Evolutionary conservation across 2,113 vertebrate genomes (phyloP).

Genomic region (Ictalurus furcatus): DNA sequence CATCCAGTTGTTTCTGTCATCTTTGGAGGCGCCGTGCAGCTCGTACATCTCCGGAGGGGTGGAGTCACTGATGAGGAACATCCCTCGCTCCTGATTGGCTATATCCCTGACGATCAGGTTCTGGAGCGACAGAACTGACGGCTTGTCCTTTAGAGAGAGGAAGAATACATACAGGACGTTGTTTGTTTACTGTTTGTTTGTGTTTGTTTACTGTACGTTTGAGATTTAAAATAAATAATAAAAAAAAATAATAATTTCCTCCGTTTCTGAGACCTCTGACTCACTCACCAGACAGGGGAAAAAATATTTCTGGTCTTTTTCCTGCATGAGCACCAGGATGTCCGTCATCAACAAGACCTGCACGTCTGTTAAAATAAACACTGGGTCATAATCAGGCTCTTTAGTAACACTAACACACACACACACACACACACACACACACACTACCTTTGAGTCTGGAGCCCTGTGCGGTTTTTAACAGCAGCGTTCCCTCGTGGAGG

Average conservation of each 20-base stretch:
- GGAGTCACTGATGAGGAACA: constrained; percentile 88
- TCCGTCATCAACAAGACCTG: constrained; percentile 91
- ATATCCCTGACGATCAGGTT: constrained; percentile 90
- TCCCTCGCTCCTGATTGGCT: constrained; percentile 95
- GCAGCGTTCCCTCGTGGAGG: constrained; percentile 83
- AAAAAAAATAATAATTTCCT: too few relatives aligned
- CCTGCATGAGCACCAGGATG: constrained; percentile 89
- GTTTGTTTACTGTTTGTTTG: neutral
- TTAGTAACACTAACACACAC: neutral
- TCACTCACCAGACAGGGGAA: constrained; percentile 85
- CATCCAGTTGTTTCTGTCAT: constrained; percentile 87
- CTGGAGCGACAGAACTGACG: constrained; percentile 83
- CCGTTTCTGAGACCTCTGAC: neutral
- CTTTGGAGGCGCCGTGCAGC: constrained; percentile 82
- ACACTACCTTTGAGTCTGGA: constrained; percentile 83
- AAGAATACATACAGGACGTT: neutral
- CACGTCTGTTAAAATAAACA: constrained; percentile 74
- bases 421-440: neutral
- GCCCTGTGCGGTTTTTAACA: constrained; percentile 81
- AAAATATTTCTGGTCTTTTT: constrained; percentile 93
- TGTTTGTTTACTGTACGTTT: neutral
- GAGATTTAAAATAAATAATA: too few relatives aligned
- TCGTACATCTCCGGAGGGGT: constrained; percentile 92
- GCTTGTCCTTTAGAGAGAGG: constrained; percentile 80
- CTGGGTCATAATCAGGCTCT: neutral